Evolutionary conservation across 1,140 invertebrate genomes (phyloP).

Genomic region (Leptinotarsa undecemlineata): DNA sequence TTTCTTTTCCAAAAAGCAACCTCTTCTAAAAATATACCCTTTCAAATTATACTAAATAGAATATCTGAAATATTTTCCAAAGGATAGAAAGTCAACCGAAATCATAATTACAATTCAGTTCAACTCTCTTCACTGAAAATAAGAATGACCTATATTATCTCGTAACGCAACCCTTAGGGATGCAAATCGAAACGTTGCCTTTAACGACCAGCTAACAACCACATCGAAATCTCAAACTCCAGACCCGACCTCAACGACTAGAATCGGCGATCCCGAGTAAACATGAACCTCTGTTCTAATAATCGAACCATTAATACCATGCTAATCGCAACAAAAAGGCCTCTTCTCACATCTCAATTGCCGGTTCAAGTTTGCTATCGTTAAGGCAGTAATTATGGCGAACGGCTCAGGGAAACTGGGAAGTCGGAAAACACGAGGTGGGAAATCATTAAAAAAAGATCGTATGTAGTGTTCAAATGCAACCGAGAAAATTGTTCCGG

Average conservation of each 20-base stretch:
- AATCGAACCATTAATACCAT: slow-evolving; percentile 12
- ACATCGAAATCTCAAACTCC: too few relatives aligned
- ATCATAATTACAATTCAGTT: too few relatives aligned
- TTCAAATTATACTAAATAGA: too few relatives aligned
- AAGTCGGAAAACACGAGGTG: background rate
- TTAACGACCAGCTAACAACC: too few relatives aligned
- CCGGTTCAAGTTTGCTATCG: slow-evolving; percentile 14
- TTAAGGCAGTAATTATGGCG: slow-evolving; percentile 12
- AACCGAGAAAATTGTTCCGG: background rate
- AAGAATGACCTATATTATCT: too few relatives aligned
- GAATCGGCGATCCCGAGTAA: background rate
- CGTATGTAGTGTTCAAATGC: background rate
- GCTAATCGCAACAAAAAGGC: slow-evolving; percentile 15
- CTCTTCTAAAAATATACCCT: too few relatives aligned
- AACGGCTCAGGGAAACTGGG: background rate
- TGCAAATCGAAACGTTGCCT: too few relatives aligned
- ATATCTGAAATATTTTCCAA: too few relatives aligned
- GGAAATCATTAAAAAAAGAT: slow-evolving; percentile 7
- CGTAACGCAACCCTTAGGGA: too few relatives aligned
- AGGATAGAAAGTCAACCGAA: too few relatives aligned
- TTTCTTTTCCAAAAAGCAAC: too few relatives aligned
- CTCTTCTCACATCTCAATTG: background rate
- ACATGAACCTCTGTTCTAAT: slow-evolving; percentile 8
- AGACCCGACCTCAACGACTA: background rate
- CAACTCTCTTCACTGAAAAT: too few relatives aligned